These are phyloP conservation scores for Premnoplex brunnescens DNA, from an alignment of 2,797 vertebrate genomes.

Conservation along the genomic window DNA sequence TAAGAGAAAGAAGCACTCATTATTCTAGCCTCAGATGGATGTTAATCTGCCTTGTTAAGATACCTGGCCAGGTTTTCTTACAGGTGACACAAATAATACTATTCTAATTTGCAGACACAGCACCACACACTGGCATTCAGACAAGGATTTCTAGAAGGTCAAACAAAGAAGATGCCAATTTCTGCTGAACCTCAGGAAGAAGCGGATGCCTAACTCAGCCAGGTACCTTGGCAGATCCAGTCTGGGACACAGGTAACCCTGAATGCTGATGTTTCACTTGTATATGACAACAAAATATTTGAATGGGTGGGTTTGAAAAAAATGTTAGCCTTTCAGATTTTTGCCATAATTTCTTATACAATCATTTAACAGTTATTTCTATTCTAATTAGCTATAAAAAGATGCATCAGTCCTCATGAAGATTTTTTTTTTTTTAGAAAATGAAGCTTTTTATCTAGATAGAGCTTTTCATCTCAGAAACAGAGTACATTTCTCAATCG, in stretches of 20 bases:
- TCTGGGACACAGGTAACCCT: not conserved
- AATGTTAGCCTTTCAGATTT: not conserved
- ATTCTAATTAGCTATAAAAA: not conserved
- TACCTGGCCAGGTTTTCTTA: slow-evolving; percentile 1
- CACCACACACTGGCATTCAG: not conserved
- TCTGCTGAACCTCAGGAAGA: not conserved
- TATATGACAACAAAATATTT: not conserved
- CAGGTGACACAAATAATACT: not conserved
- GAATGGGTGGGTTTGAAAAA: not conserved
- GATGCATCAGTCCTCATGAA: not conserved
- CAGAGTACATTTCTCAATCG: not conserved
- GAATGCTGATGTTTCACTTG: not conserved
- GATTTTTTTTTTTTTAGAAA: slow-evolving; percentile 8
- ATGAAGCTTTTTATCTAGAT: not conserved
- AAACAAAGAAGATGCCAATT: not conserved
- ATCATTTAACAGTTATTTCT: not conserved
- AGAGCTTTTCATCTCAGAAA: slow-evolving; percentile 29
- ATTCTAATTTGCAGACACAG: not conserved
- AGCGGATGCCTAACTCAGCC: not conserved
- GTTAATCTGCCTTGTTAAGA: slow-evolving; percentile 49
- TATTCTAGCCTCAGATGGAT: slow-evolving; percentile 37
- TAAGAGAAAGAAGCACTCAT: not conserved
- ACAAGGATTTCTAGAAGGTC: slow-evolving; percentile 32
- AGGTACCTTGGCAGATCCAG: not conserved
- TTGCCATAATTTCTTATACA: not conserved